Base-by-base conservation (phyloP, 2,888 invertebrate genomes). In the Diadegma fenestrale region DNA sequence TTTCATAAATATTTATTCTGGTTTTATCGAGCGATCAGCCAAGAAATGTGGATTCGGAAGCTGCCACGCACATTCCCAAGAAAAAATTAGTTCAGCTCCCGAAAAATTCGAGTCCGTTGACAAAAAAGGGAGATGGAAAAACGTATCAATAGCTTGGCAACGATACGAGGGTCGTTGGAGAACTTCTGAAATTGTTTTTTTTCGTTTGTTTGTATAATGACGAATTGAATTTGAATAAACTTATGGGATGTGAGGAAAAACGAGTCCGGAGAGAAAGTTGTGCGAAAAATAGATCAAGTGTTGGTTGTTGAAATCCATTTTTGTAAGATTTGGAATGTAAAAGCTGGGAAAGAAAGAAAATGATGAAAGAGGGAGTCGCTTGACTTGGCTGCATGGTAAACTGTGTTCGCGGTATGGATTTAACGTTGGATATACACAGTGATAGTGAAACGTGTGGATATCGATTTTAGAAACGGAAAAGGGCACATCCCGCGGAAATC, bases 321-420 rank as follows among this genome's bases (percentile, higher is more conserved):
- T 43, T 12, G 41, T 19, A 41, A 19, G 68, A 43, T 43, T 68
- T 68, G 17, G 43, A 45, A 68, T 43, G 22, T 26, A 45, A 68
- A 68, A 26, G 7, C 12, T 41, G 5, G 43, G 43, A 43, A 22
- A 14, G 26, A 51, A 51, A 51, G 26, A 26, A 45, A 68, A 68
- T 22, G 17, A 68, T 68, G 26, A 45, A 68, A 45, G 26, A 45
- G 68, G 68, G 26, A 68, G 26, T 22, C 22, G 14, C 10, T 68
- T 8, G 68, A 45, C 1, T 68, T 43, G 26, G 26, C 45, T 68
- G 43, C 22, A 43, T 17, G 41, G 41, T 17, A 14, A 2, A 12
- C 26, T 41, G 14, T 68, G 43, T 68, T 45, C 43, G 43, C 41
- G 26, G 22, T 68, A 68, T 68, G 43, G 68, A 68, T 68, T 68